Evolutionary conservation across 2,888 invertebrate genomes (phyloP), one percentile per base, ranked within the genome.

Genomic region (Drosophila mercatorum): DNA sequence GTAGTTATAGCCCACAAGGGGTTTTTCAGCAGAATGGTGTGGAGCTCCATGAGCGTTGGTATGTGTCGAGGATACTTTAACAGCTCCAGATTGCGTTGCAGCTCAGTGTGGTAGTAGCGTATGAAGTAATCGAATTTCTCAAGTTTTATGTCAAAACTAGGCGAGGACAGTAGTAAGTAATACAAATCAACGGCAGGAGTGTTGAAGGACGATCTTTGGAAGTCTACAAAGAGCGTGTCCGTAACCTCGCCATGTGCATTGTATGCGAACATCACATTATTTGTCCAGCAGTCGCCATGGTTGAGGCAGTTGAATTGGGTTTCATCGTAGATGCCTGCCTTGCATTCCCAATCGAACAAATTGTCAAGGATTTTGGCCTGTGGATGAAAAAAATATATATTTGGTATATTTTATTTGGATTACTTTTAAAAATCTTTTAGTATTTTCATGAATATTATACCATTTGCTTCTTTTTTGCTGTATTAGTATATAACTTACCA

Each of bases 241-340:
- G 62, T 66, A 8, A 89, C 63, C 3, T 75, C 68, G 0, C 86
- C 88, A 0, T 73, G 36, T 0, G 73, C 66, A 12, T 81, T 74
- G 62, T 90, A 83, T 17, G 79, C 67, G 52, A 92, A 91, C 88
- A 91, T 89, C 0, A 91, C 79, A 40, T 92, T 92, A 46, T 92
- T 92, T 17, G 90, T 82, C 92, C 92, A 92, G 59, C 85, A 84
- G 51, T 92, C 92, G 1, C 92, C 92, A 67, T 92, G 92, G 63
- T 90, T 90, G 0, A 91, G 36, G 3, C 85, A 86, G 68, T 86
- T 86, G 26, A 86, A 90, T 12, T 88, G 61, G 10, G 14, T 61
- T 6, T 72, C 59, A 17, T 90, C 87, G 17, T 77, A 78, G 10
- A 22, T 4, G n/a, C 40, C 63, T 8, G 57, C 49, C 34, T 68